These are phyloP conservation scores for Pseudomyrmex pallidus DNA, from an alignment of 1,140 invertebrate species.

Conservation along the genomic window DNA sequence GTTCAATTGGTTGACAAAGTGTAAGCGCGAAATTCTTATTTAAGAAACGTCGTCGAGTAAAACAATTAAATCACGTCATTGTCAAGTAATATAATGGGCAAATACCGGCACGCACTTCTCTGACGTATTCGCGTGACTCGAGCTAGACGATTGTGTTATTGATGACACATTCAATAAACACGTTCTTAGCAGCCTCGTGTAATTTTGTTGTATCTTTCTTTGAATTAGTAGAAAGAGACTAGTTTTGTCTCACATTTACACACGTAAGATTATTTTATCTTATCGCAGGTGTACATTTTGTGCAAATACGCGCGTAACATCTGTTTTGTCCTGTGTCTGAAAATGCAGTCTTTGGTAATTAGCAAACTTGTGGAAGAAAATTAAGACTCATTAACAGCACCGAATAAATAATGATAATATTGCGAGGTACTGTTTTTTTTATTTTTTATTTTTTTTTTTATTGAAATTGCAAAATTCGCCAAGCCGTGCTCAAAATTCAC, in stretches of 20 bases:
- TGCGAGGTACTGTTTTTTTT: background rate
- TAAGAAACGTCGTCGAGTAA: too few species aligned
- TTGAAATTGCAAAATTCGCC: too few species aligned
- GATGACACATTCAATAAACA: conserved; percentile 34
- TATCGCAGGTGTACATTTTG: background rate
- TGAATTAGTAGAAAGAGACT: background rate
- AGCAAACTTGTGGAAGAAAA: too few species aligned
- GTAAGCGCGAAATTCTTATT: too few species aligned
- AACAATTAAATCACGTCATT: background rate
- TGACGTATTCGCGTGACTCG: background rate
- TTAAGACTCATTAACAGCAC: background rate
- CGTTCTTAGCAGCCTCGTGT: background rate
- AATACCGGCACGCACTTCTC: background rate
- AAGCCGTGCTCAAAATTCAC: background rate
- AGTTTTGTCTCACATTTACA: background rate
- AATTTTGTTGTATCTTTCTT: background rate
- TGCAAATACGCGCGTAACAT: background rate
- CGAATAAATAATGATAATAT: background rate
- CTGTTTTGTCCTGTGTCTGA: background rate
- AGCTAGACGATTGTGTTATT: background rate
- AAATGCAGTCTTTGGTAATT: conserved; percentile 5
- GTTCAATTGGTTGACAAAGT: too few species aligned
- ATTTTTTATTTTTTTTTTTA: too few species aligned
- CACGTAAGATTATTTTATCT: conserved; percentile 23
- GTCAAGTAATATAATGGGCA: background rate